Evolutionary conservation across 2,797 vertebrate species (phyloP).

Genomic region (Xenopus petersii): DNA sequence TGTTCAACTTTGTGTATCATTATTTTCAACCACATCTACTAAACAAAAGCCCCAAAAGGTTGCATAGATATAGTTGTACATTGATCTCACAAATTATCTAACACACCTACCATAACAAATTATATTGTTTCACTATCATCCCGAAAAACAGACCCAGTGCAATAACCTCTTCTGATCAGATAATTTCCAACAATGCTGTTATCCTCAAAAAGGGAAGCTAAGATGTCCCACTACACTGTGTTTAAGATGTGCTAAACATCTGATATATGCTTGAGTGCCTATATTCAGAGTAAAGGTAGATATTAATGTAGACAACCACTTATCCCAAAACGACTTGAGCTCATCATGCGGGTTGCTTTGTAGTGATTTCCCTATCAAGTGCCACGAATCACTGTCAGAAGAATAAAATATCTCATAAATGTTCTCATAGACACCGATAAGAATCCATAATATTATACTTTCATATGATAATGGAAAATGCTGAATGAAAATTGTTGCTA

Average conservation of each 20-base stretch:
- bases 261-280: conserved; percentile 63
- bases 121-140: no score
- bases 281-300: conserved; percentile 50
- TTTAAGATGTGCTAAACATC: conserved; percentile 66
- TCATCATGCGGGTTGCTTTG: conserved; percentile 78
- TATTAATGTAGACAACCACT: conserved; percentile 71
- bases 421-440: conserved; percentile 69
- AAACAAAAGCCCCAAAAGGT: no score
- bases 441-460: conserved; percentile 74
- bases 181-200: no score
- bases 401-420: conserved; percentile 68
- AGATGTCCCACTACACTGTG: conserved; percentile 43
- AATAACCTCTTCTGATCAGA: no score
- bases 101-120: no score
- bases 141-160: no score
- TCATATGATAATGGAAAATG: conserved; percentile 76
- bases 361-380: conserved; percentile 86
- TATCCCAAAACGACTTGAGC: conserved; percentile 82
- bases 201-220: no score
- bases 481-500: conserved; percentile 68
- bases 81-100: no score
- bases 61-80: no score
- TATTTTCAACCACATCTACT: no score
- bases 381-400: conserved; percentile 80
- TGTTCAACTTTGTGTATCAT: no score